Percentiles rank a stretch among this genome's conserved stretches.
Conservation (phyloP, 2,888 invertebrate species). For the Lordiphosa andalusiaca region DNA sequence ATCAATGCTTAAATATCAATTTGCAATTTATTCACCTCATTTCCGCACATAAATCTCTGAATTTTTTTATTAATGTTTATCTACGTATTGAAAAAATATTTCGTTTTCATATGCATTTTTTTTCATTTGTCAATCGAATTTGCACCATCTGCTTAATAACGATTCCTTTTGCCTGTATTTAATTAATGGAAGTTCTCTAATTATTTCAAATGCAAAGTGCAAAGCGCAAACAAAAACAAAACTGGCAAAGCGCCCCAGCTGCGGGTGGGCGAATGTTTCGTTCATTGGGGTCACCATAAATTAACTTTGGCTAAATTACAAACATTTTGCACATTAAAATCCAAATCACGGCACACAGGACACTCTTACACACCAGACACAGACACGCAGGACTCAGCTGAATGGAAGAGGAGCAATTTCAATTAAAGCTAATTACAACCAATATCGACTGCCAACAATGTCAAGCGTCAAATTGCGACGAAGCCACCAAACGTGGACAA, state of each 20-base stretch:
- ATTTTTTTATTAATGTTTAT: constrained; percentile 14
- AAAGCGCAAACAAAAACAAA: constrained; percentile 20
- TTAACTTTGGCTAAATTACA: constrained; percentile 64
- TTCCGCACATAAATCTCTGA: constrained; percentile 33
- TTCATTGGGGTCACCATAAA: constrained; percentile 54
- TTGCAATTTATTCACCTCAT: constrained; percentile 35
- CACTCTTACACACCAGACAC: not conserved
- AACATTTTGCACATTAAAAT: constrained; percentile 67
- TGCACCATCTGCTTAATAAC: constrained; percentile 32
- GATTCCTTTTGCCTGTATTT: constrained; percentile 26
- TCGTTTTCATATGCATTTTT: not conserved
- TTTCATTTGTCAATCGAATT: constrained; percentile 22
- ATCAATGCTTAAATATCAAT: constrained; percentile 18
- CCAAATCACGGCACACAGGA: constrained; percentile 59
- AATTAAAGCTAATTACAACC: constrained; percentile 78
- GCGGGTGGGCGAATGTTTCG: constrained; percentile 17
- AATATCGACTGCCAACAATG: constrained; percentile 75
- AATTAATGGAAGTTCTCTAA: constrained; percentile 33
- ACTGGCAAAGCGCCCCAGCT: constrained; percentile 2
- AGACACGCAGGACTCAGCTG: constrained; percentile 26
- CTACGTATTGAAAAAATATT: constrained; percentile 23
- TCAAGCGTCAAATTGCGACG: constrained; percentile 57
- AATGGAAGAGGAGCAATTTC: constrained; percentile 71
- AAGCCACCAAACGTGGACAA: constrained; percentile 44
- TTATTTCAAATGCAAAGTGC: constrained; percentile 37